A percentile compares a stretch with the other conserved stretches of the same genome.
phyloP scores from a whole-genome alignment of 2,797 vertebrate species.

The Enteromius afrohamiltoni region DNA sequence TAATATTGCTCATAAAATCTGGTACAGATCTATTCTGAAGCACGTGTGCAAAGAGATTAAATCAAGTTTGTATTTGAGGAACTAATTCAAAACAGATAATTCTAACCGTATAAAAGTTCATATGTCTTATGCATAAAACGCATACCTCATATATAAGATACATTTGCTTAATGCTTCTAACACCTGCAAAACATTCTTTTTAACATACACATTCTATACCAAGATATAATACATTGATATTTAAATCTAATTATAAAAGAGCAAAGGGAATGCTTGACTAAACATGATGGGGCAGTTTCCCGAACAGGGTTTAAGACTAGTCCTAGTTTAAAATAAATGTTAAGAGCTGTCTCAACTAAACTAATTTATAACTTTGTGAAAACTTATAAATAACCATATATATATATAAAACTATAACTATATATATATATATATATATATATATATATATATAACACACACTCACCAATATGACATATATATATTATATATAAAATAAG shows the following conservation, averaged over 20 bases:
- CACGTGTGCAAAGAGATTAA: not conserved
- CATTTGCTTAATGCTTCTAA: not conserved
- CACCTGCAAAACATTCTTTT: not conserved
- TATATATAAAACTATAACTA: too few relatives aligned
- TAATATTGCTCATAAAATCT: not conserved
- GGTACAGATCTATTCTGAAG: not conserved
- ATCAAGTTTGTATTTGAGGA: not conserved
- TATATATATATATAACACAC: too few relatives aligned
- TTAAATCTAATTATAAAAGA: not conserved
- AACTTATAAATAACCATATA: not conserved
- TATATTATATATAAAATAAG: too few relatives aligned
- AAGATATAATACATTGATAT: too few relatives aligned
- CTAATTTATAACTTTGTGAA: too few relatives aligned
- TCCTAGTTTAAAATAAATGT: too few relatives aligned
- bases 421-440: too few relatives aligned
- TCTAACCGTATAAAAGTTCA: not conserved
- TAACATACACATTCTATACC: not conserved
- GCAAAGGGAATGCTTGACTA: not conserved
- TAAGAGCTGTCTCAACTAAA: too few relatives aligned
- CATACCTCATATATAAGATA: not conserved
- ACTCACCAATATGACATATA: too few relatives aligned
- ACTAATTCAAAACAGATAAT: not conserved
- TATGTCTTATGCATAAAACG: not conserved
- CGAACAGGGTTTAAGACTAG: too few relatives aligned
- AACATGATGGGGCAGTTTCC: not conserved